Conservation (phyloP, 2,797 vertebrate species). For the Ptychadena robeensis region DNA sequence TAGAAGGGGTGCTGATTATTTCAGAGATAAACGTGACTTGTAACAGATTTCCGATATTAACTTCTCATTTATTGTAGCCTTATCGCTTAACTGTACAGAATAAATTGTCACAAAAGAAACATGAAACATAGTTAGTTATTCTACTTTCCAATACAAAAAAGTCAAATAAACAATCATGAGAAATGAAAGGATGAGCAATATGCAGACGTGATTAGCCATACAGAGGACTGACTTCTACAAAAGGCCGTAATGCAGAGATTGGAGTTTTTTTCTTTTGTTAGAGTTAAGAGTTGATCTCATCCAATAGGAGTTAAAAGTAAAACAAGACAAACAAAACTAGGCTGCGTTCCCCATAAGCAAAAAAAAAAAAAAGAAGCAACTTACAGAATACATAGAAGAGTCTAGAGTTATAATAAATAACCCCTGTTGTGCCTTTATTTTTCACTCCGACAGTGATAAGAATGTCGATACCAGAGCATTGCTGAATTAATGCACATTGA, state of each 20-base stretch:
- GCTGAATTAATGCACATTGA: slow-evolving; percentile 58
- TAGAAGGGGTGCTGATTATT: neutral
- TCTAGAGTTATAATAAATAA: slow-evolving; percentile 47
- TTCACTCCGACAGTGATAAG: slow-evolving; percentile 50
- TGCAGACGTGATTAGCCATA: slow-evolving; percentile 5
- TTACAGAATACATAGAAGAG: slow-evolving; percentile 39
- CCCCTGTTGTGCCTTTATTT: slow-evolving; percentile 52
- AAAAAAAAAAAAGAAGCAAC: slow-evolving; percentile 24
- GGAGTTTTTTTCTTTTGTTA: slow-evolving; percentile 16
- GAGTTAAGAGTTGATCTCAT: slow-evolving; percentile 9
- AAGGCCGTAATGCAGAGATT: slow-evolving; percentile 15
- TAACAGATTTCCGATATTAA: neutral
- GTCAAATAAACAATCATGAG: neutral
- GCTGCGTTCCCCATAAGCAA: slow-evolving; percentile 15
- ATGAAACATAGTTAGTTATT: neutral
- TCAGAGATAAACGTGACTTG: neutral
- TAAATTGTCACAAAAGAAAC: neutral
- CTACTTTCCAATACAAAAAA: neutral
- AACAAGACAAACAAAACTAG: slow-evolving; percentile 21
- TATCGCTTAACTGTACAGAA: neutral
- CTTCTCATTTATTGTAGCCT: neutral
- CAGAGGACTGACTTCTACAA: slow-evolving; percentile 8
- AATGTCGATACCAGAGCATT: slow-evolving; percentile 50
- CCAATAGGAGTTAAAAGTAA: slow-evolving; percentile 16
- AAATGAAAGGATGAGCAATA: neutral